Evolutionary conservation across 2,113 vertebrate species (phyloP), one percentile per base, ranked within the genome.

Genomic region (Psittacula cyanocephala): DNA sequence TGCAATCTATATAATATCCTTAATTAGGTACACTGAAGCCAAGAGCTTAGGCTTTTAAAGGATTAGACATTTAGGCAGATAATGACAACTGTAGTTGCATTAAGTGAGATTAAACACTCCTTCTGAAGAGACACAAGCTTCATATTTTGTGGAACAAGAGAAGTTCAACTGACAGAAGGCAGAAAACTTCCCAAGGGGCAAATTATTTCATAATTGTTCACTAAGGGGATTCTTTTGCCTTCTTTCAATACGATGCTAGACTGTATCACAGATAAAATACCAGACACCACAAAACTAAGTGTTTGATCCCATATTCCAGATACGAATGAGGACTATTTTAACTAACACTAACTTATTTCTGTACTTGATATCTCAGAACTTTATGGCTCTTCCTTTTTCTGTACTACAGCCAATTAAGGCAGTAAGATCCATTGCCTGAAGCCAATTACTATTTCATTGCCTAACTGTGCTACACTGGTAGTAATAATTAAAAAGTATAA

Each of bases 21-120:
- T 96, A 95, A 94, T 96, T 78, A 92, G 72, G 91, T 71, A 90
- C 60, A 68, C 29, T 81, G 46, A 83, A 65, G 82, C 50, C 35
- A 88, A 93, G 79, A 69, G 37, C 39, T 77, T 68, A 84, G 35
- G 52, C 86, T 96, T 95, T 93, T 94, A 88, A 94, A 93, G 52
- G 79, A 93, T 96, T 94, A 88, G 55, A 88, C 68, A 71, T 69
- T 88, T 90, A 81, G 7, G 82, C 2, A 80, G 75, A 80, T 59
- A 91, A 84, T 53, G 20, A 47, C 82, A 74, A 82, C 41, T 0
- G 0, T 4, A 81, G 88, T 37, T 91, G 80, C 72, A 90, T 88
- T 90, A 88, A 65, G 41, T 64, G 81, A 86, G 68, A 94, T 91
- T 83, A 93, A 94, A 78, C 39, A 43, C 55, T 71, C 82, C 85